Evolutionary conservation across 37 sponge, comb jelly and placozoan genomes (phyloP).

Genomic region (Halisarca cf. caerulea): DNA sequence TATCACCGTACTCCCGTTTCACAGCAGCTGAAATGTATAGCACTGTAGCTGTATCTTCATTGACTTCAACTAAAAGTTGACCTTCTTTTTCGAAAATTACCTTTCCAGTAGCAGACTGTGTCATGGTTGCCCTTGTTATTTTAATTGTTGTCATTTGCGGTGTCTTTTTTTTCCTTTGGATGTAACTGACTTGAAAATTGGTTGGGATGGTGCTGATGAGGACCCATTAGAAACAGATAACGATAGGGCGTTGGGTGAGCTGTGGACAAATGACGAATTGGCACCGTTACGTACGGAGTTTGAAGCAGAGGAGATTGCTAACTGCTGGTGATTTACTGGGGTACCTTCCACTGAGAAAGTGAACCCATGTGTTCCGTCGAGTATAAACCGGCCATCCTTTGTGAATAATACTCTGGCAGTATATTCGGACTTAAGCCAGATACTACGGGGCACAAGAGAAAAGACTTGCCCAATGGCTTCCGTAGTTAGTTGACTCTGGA

Average conservation of each 20-base stretch:
- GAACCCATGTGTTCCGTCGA: not conserved
- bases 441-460: not conserved
- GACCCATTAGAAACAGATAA: no score
- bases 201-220: no score
- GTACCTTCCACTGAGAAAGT: not conserved
- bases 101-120: not conserved
- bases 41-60: slow-evolving; percentile 27
- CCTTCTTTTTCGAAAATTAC: not conserved
- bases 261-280: no score
- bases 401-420: not conserved
- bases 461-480: not conserved
- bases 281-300: no score
- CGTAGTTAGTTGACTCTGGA: not conserved
- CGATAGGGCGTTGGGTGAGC: no score
- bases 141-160: not conserved
- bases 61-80: slow-evolving; percentile 26
- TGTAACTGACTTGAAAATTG: not conserved
- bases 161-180: not conserved
- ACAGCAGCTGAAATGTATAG: not conserved
- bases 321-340: no score
- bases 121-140: not conserved
- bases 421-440: not conserved
- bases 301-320: no score
- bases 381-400: not conserved
- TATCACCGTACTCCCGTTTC: slow-evolving; percentile 14